A percentile compares a stretch with the other conserved stretches of the same genome.
Conservation (phyloP, 1,140 invertebrate species). For the Acromyrmex charruanus region DNA sequence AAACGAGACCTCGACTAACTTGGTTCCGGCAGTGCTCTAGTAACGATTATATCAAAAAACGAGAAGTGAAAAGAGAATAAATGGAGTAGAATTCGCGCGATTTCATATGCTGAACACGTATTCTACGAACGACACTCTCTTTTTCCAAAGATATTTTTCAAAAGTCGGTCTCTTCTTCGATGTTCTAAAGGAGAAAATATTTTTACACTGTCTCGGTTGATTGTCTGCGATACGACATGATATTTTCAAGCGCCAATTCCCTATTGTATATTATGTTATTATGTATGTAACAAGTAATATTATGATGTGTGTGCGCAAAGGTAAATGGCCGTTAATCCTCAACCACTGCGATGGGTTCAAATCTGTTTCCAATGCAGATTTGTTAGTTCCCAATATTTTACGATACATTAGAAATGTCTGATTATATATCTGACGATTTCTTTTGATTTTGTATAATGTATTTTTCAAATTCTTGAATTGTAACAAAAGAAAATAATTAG, state of each 20-base stretch:
- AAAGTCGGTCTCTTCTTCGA: constrained; percentile 25
- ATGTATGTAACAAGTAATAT: constrained; percentile 63
- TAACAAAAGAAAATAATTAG: not conserved
- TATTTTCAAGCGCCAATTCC: constrained; percentile 71
- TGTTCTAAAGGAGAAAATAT: constrained; percentile 63
- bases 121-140: constrained; percentile 3
- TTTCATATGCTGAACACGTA: constrained; percentile 37
- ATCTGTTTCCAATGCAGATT: not conserved
- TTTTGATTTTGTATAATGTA: constrained; percentile 23
- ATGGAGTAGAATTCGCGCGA: constrained; percentile 13
- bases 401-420: not conserved
- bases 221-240: constrained; percentile 63
- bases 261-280: constrained; percentile 72
- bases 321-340: constrained; percentile 44
- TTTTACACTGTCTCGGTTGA: constrained; percentile 70
- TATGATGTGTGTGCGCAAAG: constrained; percentile 44
- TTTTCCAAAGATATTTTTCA: constrained; percentile 28
- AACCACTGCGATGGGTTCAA: constrained; percentile 26
- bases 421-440: constrained; percentile 45
- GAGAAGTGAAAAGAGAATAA: not conserved
- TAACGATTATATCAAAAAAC: constrained; percentile 29
- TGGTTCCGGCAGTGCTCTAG: constrained; percentile 39
- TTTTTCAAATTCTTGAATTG: not conserved
- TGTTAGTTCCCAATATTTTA: not conserved
- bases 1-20: constrained; percentile 33